Percentiles rank a stretch among this genome's conserved stretches.
Conservation (phyloP, 37 sponge, comb jelly and placozoan species). For the Eunapius fragilis region DNA sequence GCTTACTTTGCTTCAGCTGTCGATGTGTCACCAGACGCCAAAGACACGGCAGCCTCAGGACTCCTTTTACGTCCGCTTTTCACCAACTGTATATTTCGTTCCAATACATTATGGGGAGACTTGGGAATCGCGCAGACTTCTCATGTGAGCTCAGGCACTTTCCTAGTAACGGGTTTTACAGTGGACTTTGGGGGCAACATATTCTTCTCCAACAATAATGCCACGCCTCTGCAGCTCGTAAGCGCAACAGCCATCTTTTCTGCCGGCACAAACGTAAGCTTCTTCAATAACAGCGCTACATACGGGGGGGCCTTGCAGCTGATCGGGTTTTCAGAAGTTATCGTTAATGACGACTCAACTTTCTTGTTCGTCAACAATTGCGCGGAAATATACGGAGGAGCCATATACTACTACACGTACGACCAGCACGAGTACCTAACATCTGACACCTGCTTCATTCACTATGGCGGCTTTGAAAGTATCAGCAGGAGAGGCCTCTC, state of each 20-base stretch:
- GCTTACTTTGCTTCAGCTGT: too few species aligned
- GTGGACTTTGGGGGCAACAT: background rate
- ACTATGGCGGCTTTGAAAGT: background rate
- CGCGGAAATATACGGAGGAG: slow-evolving; percentile 7
- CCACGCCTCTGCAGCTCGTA: background rate
- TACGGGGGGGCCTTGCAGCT: background rate
- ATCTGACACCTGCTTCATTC: slow-evolving; percentile 5
- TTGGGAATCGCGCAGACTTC: too few species aligned
- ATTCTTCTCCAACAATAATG: background rate
- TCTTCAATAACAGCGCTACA: background rate
- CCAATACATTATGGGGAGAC: too few species aligned
- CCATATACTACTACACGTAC: slow-evolving; percentile 1
- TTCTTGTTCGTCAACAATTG: background rate
- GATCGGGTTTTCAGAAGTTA: slow-evolving; percentile 9
- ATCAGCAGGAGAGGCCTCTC: too few species aligned
- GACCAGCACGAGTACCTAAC: slow-evolving; percentile 1
- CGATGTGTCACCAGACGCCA: too few species aligned
- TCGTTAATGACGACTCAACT: background rate
- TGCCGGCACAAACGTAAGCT: background rate
- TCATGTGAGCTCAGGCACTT: too few species aligned
- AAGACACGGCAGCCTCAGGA: too few species aligned
- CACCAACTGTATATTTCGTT: too few species aligned
- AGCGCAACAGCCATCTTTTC: background rate
- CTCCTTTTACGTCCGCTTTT: too few species aligned
- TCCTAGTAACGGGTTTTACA: slow-evolving; percentile 4